Base-by-base conservation (phyloP, 1,140 invertebrate species). In the Tetramorium simillimum region DNA sequence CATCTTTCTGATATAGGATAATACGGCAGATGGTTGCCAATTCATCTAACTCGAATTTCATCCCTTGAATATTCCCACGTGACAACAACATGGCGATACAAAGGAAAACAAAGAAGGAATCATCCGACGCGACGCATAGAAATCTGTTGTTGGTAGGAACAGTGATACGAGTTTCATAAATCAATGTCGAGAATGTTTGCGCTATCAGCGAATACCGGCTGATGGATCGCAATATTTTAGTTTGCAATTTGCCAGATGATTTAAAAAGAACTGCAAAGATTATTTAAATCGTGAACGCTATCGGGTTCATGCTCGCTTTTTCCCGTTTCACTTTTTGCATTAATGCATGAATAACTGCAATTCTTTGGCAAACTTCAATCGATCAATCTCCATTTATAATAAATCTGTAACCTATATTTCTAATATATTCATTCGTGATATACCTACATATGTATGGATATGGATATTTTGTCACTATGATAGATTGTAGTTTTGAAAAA, bases 221-320 rank as follows among this genome's bases (percentile, higher is more conserved):
- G 86, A 89, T 86, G 58, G 77, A 77, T 84, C 70, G 53, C 43
- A 84, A 73, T 84, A 84, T 84, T 75, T 84, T 75, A 84, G 40
- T 62, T 73, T 4, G 40, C 53, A 73, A 84, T 75, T 73, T 62
- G 40, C 63, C 53, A 75, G 37, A 73, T 37, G 37, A 73, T 60
- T 84, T 49, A 28, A n/a, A 60, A 84, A 75, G 37, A 82, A 73
- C 6, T 37, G 24, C 53, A 21, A 24, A 82, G 12, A 82, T 73
- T 84, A 46, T 60, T 73, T 73, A 60, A 84, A 73, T 75, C 53
- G 9, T 18, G 14, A 84, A 14, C 12, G 43, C 24, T 82, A 60
- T 73, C 24, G 12, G 40, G 0, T 10, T 9, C 14, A 7, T n/a
- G 46, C 33, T 69, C 49, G 16, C 46, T 75, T 49, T n/a, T 84